phyloP scores from a whole-genome alignment of 30 jellyfish, hydroid and myxozoan genomes.

The Turritopsis rubra region DNA sequence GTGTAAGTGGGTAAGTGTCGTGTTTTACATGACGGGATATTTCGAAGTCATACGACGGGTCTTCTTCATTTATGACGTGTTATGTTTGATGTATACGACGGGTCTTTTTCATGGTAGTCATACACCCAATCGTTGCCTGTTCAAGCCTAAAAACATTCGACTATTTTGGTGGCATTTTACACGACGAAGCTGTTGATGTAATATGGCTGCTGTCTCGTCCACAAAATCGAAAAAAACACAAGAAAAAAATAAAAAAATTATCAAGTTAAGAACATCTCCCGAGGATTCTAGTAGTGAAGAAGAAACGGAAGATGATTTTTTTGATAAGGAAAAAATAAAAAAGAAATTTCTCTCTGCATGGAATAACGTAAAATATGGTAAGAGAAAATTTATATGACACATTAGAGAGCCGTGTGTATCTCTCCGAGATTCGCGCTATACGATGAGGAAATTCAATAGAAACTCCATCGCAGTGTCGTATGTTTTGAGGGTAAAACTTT shows the following conservation, averaged over 20 bases:
- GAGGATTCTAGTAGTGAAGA: conserved; percentile 34
- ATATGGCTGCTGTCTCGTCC: conserved; percentile 1
- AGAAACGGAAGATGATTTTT: conserved; percentile 41
- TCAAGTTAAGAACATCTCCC: conserved; percentile 5
- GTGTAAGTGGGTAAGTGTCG: too few species aligned
- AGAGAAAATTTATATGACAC: not conserved
- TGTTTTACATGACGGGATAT: too few species aligned
- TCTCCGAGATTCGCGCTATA: too few species aligned
- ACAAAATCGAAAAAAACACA: not conserved
- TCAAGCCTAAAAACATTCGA: too few species aligned
- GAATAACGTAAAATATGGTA: conserved; percentile 97
- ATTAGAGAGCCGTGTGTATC: not conserved
- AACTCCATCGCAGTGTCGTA: too few species aligned
- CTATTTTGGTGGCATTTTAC: not conserved
- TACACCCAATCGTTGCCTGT: too few species aligned
- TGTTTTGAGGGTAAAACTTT: too few species aligned
- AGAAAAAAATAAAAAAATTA: not conserved
- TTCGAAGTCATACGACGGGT: too few species aligned
- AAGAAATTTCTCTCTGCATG: conserved; percentile 68
- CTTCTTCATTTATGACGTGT: too few species aligned
- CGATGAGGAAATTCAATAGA: too few species aligned
- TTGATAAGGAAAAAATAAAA: conserved; percentile 48
- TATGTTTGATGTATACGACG: too few species aligned
- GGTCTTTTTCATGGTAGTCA: too few species aligned
- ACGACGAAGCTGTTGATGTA: not conserved